Evolutionary conservation across 2,113 vertebrate genomes (phyloP).

Genomic region (Gobiocypris rarus): DNA sequence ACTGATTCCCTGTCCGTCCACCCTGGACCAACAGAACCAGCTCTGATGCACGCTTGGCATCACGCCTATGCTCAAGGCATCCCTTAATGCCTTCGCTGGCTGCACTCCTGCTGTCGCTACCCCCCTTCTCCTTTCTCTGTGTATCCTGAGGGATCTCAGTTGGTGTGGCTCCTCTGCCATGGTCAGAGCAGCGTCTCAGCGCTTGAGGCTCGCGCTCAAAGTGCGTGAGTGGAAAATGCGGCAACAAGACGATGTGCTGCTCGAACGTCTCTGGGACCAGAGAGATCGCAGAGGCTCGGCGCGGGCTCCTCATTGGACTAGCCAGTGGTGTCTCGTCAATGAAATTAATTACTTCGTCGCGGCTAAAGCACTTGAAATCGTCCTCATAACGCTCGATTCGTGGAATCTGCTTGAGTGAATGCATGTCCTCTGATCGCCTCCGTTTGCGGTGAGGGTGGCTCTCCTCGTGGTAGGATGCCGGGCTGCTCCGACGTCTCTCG

Average conservation of each 20-base stretch:
- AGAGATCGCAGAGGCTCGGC: slow-evolving; percentile 78
- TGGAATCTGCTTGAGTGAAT: slow-evolving; percentile 75
- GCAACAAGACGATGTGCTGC: slow-evolving; percentile 65
- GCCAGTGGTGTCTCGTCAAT: slow-evolving; percentile 81
- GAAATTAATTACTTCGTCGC: slow-evolving; percentile 83
- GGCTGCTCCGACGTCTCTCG: slow-evolving; percentile 79
- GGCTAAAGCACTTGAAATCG: slow-evolving; percentile 79
- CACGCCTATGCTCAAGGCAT: slow-evolving; percentile 30
- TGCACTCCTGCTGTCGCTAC: slow-evolving; percentile 28
- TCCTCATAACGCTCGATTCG: slow-evolving; percentile 71
- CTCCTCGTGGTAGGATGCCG: slow-evolving; percentile 80
- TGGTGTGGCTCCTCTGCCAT: slow-evolving; percentile 64
- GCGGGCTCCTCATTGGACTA: slow-evolving; percentile 77
- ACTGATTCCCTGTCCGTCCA: slow-evolving; percentile 57
- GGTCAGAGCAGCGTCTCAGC: slow-evolving; percentile 73
- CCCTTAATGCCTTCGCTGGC: slow-evolving; percentile 44
- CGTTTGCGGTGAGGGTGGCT: slow-evolving; percentile 78
- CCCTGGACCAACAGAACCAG: slow-evolving; percentile 57
- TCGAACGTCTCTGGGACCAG: slow-evolving; percentile 76
- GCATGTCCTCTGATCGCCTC: slow-evolving; percentile 83
- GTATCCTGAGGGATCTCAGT: slow-evolving; percentile 60
- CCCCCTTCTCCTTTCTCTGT: slow-evolving; percentile 55
- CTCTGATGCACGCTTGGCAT: slow-evolving; percentile 52
- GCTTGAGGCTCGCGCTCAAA: slow-evolving; percentile 86
- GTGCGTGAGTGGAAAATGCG: slow-evolving; percentile 82